A percentile compares a stretch with the other conserved stretches of the same genome.
Conservation (phyloP, 1,140 invertebrate species). For the Sitophilus oryzae region DNA sequence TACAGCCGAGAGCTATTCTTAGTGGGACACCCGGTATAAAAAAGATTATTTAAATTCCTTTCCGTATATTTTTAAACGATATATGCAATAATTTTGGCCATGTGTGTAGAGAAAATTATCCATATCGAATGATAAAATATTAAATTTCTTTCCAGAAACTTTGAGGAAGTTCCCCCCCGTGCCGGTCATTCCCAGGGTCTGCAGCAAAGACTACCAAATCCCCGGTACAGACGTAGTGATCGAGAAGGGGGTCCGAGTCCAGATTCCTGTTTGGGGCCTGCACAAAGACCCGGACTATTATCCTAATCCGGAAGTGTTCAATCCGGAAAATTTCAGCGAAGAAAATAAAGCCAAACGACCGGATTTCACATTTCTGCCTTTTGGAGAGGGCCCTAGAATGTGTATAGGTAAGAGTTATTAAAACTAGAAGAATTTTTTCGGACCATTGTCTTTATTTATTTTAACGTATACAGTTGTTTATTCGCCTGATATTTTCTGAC, state of each 20-base stretch:
- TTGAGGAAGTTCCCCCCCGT: slow-evolving; percentile 27
- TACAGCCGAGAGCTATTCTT: too few species aligned
- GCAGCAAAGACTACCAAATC: slow-evolving; percentile 42
- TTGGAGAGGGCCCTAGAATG: slow-evolving; percentile 55
- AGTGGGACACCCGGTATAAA: too few species aligned
- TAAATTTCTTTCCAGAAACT: slow-evolving; percentile 25
- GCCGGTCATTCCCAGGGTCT: slow-evolving; percentile 35
- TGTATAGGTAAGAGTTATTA: slow-evolving; percentile 54
- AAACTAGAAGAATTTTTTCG: too few species aligned
- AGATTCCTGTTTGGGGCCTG: slow-evolving; percentile 55
- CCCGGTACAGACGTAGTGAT: slow-evolving; percentile 33
- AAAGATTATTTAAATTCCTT: too few species aligned
- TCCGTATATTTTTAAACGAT: too few species aligned
- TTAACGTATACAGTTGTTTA: background rate
- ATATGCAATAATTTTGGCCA: too few species aligned
- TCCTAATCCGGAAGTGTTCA: slow-evolving; percentile 55
- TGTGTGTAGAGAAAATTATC: too few species aligned
- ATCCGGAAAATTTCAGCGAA: slow-evolving; percentile 54
- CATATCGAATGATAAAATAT: too few species aligned
- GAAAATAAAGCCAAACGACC: slow-evolving; percentile 39
- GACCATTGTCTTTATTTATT: background rate
- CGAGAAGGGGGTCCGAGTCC: slow-evolving; percentile 46
- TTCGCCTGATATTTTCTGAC: too few species aligned
- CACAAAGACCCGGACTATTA: slow-evolving; percentile 56
- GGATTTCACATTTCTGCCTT: slow-evolving; percentile 49